A percentile compares a stretch with the other conserved stretches of the same genome.
These are phyloP conservation scores for Phycodurus eques DNA, from an alignment of 2,113 vertebrate genomes.

Conservation along the genomic window DNA sequence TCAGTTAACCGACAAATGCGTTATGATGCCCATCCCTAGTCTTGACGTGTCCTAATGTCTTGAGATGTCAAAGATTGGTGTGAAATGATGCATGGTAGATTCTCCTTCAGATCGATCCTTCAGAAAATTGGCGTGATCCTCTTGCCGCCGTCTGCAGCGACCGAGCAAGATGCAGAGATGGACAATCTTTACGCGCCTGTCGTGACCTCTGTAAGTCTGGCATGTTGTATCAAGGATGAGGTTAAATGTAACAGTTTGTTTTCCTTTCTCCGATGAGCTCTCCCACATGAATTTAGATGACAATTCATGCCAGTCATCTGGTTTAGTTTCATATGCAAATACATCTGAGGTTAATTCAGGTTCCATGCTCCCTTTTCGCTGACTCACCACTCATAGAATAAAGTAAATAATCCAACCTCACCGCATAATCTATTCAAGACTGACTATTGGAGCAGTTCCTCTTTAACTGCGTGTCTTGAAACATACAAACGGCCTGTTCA, in stretches of 20 bases:
- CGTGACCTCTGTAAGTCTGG: slow-evolving; percentile 70
- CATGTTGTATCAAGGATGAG: not conserved
- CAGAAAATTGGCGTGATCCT: slow-evolving; percentile 68
- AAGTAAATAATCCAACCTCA: not conserved
- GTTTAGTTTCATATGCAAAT: slow-evolving; percentile 3
- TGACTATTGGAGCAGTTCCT: slow-evolving; percentile 14
- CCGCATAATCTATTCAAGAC: slow-evolving; percentile 4
- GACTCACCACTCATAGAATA: slow-evolving; percentile 12
- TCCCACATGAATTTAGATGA: not conserved
- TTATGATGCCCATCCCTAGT: not conserved
- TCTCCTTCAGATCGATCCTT: slow-evolving; percentile 60
- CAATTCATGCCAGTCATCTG: not conserved
- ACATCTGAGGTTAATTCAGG: slow-evolving; percentile 10
- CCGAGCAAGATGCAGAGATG: slow-evolving; percentile 61
- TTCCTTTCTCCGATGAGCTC: not conserved
- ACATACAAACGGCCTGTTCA: slow-evolving; percentile 13
- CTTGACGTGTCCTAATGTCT: not conserved
- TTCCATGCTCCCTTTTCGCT: slow-evolving; percentile 9
- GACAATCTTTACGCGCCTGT: slow-evolving; percentile 58
- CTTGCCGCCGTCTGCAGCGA: slow-evolving; percentile 45
- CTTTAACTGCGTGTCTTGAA: slow-evolving; percentile 8
- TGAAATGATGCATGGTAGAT: not conserved
- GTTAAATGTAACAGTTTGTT: not conserved
- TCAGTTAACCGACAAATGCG: not conserved
- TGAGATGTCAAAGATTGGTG: not conserved